Evolutionary conservation across 2,113 vertebrate genomes (phyloP).

Genomic region (Ptyas mucosa): DNA sequence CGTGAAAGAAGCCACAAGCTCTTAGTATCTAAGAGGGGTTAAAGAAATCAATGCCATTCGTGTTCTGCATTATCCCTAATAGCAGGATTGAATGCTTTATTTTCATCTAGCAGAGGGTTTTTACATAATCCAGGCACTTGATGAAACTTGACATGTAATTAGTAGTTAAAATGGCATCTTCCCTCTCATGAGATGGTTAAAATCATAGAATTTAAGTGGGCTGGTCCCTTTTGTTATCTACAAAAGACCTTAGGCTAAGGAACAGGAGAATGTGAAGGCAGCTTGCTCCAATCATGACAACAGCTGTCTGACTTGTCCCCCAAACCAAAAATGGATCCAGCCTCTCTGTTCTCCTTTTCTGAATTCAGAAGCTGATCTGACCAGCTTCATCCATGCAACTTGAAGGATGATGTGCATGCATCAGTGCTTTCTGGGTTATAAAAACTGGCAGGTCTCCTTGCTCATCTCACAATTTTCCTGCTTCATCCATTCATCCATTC

Average conservation of each 20-base stretch:
- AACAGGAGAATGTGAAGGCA: not conserved
- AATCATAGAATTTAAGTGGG: not conserved
- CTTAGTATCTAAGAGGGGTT: slow-evolving; percentile 26
- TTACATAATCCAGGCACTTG: slow-evolving; percentile 30
- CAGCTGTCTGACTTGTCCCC: not conserved
- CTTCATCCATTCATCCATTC: not conserved
- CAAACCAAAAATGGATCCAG: not conserved
- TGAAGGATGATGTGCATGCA: not conserved
- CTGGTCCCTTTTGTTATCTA: not conserved
- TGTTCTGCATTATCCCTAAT: slow-evolving; percentile 25
- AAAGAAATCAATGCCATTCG: slow-evolving; percentile 51
- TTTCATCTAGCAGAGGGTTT: slow-evolving; percentile 13
- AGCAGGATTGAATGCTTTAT: slow-evolving; percentile 31
- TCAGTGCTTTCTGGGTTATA: not conserved
- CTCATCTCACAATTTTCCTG: not conserved
- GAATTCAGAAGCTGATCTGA: not conserved
- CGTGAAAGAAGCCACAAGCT: slow-evolving; percentile 24
- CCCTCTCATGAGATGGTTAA: not conserved
- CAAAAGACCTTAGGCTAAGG: not conserved
- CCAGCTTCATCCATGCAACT: not conserved
- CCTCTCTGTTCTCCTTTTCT: not conserved
- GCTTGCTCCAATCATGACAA: not conserved
- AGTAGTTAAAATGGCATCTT: not conserved
- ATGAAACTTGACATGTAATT: slow-evolving; percentile 22
- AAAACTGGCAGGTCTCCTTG: not conserved